Base-by-base conservation (phyloP, 1,140 invertebrate genomes). In the Panagrolaimus sp. region DNA sequence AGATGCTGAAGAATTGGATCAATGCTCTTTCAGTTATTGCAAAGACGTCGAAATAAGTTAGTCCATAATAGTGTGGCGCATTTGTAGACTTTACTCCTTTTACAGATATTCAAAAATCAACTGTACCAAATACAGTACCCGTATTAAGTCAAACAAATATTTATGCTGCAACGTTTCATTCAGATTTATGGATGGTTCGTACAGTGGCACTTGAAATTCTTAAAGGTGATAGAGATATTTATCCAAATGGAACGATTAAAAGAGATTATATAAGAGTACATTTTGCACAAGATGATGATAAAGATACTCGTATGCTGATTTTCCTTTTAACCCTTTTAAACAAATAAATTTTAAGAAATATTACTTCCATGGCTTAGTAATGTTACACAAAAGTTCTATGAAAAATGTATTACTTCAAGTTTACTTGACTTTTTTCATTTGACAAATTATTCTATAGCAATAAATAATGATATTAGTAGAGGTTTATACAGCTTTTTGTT, bases 361-460 rank as follows among this genome's bases (percentile, higher is more conserved):
- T 57, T 27, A 23, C 3, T 57, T 20, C 51, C 51, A 57, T 57
- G 51, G 51, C 51, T 57, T n/a, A 27, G 51, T 5, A 57, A 57
- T 20, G 27, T 57, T 9, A 57, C 51, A 3, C 20, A 57, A 20
- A 20, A 9, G 13, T 57, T 57, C n/a, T 57, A 57, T 57, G 51
- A 27, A 57, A 57, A 57, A 20, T 57, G 51, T 20, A 57, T 57
- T 1, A 57, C 11, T 11, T 27, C 51, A 25, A 11, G 27, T 9
- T 23, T 57, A 16, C n/a, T 57, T 20, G 20, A 57, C 13, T 20
- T 11, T 20, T 27, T 57, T 1, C n/a, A 57, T 2, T 7, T 38
- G 31, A 38, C 31, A 38, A 38, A 38, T 38, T 38, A 38, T 38
- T 38, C 31, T 38, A 38, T 38, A 38, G 31, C 31, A 7, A 38